Base-by-base conservation (phyloP, 1,140 invertebrate species). In the Ostrea edulis region DNA sequence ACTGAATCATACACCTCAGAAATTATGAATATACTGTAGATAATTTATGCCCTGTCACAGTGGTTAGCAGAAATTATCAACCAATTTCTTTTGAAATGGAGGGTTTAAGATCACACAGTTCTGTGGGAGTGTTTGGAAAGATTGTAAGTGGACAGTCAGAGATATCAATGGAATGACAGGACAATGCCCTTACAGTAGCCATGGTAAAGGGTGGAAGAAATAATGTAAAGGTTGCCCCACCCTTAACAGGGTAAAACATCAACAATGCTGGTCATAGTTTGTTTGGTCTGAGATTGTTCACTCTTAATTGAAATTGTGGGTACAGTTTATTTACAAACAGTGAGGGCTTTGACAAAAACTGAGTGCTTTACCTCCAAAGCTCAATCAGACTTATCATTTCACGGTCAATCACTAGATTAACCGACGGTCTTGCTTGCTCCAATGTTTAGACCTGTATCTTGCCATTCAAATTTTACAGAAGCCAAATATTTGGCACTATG, bases 391-490 rank as follows among this genome's bases (percentile, higher is more conserved):
- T 77, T 77, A 77, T 77, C 68, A 35, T 35, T 25, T 25, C 29
- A 35, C 68, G 25, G 25, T 35, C 68, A 29, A 77, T 77, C 68
- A 29, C 68, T 25, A 77, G 68, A 77, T 77, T 29, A 77, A 77
- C 25, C 11, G 55, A 20, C n/a, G 14, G 55, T 62, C 68, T 25
- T 77, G 68, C 68, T 29, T 25, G 35, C 68, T 25, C 68, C 29
- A 9, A 25, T 77, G 68, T 77, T 35, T 77, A 29, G 68, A 77
- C 68, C 68, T 77, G 68, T 77, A 35, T 77, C 58, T 77, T 77
- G 68, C 68, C 29, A 77, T 77, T 77, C 35, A 77, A 77, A 77
- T 77, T 77, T 25, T 77, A 29, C 68, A 77, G 68, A 77, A 77
- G 68, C 68, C 68, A 77, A 44, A 77, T 77, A 77, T 77, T 77